Conservation (phyloP, 2,113 vertebrate genomes). For the Nematolebias whitei region DNA sequence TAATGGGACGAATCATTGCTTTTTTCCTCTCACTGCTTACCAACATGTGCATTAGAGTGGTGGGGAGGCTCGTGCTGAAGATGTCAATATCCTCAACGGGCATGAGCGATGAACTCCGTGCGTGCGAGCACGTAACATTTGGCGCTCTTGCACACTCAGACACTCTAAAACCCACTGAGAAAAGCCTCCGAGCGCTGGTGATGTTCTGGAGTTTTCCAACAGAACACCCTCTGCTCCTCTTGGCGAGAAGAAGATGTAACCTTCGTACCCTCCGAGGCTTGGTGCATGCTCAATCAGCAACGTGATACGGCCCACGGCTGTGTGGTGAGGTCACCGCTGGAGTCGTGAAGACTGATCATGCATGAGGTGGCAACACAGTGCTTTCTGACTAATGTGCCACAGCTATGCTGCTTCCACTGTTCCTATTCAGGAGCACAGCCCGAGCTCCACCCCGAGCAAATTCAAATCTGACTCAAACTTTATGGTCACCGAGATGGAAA, state of each 20-base stretch:
- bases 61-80: conserved; percentile 18
- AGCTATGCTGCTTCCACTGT: conserved; percentile 32
- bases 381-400: conserved; percentile 43
- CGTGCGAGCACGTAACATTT: conserved; percentile 32
- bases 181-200: conserved; percentile 55
- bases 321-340: conserved; percentile 61
- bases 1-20: conserved; percentile 58
- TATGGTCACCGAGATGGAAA: conserved; percentile 17
- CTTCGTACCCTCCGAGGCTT: conserved; percentile 56
- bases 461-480: conserved; percentile 17
- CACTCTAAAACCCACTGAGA: conserved; percentile 36
- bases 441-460: conserved; percentile 43
- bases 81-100: conserved; percentile 54
- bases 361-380: conserved; percentile 55
- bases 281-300: conserved; percentile 68
- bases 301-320: conserved; percentile 64
- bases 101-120: conserved; percentile 34
- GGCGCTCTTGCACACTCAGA: conserved; percentile 3
- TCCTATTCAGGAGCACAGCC: conserved; percentile 27
- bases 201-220: conserved; percentile 59
- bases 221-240: conserved; percentile 45
- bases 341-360: conserved; percentile 55
- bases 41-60: conserved; percentile 28
- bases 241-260: conserved; percentile 58
- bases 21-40: conserved; percentile 48